Conservation (phyloP, 2,113 vertebrate species). For the Ranitomeya imitator region DNA sequence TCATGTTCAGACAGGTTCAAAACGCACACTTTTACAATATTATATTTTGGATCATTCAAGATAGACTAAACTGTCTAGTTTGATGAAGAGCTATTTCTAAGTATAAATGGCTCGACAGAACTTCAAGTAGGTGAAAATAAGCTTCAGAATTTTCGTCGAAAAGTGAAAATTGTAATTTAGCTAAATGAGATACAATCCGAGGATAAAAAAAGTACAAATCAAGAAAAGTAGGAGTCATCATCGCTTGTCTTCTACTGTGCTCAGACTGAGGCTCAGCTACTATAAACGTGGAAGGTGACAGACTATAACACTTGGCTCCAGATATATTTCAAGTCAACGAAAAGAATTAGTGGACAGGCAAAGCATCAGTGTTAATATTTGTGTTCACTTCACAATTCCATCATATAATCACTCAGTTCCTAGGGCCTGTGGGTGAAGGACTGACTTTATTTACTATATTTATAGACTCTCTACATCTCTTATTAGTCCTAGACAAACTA, state of each 20-base stretch:
- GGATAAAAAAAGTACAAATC: background rate
- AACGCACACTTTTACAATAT: background rate
- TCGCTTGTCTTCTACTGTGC: background rate
- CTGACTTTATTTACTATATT: too few relatives aligned
- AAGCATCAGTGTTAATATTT: background rate
- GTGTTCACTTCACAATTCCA: too few relatives aligned
- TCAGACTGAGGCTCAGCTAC: background rate
- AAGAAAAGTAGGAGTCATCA: background rate
- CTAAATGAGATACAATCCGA: background rate
- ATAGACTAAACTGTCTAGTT: background rate
- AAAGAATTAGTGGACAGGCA: background rate
- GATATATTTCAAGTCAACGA: background rate
- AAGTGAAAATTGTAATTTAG: background rate
- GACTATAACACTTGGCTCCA: background rate
- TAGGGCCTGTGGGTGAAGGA: background rate
- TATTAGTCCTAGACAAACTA: too few relatives aligned
- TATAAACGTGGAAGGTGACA: background rate
- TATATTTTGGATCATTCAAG: background rate
- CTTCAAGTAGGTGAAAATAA: background rate
- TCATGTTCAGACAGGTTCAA: background rate
- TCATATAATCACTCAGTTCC: background rate
- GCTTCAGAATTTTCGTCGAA: background rate
- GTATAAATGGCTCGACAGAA: background rate
- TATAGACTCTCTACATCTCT: background rate
- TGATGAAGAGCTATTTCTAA: background rate